Base-by-base conservation (phyloP, 2,888 invertebrate genomes). In the Limnephilus rhombicus region DNA sequence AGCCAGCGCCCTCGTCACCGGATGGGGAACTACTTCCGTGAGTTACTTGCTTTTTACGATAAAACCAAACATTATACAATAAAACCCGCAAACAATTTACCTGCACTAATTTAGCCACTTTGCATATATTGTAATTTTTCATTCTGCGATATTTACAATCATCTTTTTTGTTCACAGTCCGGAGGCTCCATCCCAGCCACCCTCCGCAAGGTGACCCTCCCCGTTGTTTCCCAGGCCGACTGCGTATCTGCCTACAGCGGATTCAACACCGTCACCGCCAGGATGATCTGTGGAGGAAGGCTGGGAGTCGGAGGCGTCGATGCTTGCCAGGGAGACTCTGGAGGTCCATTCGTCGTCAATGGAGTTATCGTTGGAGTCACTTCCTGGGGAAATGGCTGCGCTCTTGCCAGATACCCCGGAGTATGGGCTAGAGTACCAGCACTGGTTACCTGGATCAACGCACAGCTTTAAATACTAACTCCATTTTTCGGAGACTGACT, bases 341-440 rank as follows among this genome's bases (percentile, higher is more conserved):
- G 97, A 5, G 97, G 97, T 34, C 97, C 97, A 86, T 94, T 96
- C 93, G 94, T 96, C 89, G 95, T 95, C 94, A 95, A 95, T 89
- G 95, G 95, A 83, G 94, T 94, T 90, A 94, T 97, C 85, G 94
- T 97, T 87, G 97, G 97, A 83, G 95, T 97, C 89, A 97, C 97
- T 2, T 97, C 97, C 31, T 97, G 96, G 96, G 97, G 97, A 80
- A 96, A 96, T 95, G 96, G 96, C 4, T 97, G 97, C 94, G 97
- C 96, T 15, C 95, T 95, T 85, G 94, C 94, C 2, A 93, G 94
- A 80, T 97, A 96, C 94, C 97, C 97, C 3, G 97, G 97, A 88
- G 97, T 97, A 0, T 97, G 97, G 91, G 96, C 96, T 1, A 95
- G 96, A 93, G 95, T 97, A 41, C 95, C 96, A 0, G 92, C 94